Conservation (phyloP, 2,797 vertebrate species). For the Lophotriccus pileatus region DNA sequence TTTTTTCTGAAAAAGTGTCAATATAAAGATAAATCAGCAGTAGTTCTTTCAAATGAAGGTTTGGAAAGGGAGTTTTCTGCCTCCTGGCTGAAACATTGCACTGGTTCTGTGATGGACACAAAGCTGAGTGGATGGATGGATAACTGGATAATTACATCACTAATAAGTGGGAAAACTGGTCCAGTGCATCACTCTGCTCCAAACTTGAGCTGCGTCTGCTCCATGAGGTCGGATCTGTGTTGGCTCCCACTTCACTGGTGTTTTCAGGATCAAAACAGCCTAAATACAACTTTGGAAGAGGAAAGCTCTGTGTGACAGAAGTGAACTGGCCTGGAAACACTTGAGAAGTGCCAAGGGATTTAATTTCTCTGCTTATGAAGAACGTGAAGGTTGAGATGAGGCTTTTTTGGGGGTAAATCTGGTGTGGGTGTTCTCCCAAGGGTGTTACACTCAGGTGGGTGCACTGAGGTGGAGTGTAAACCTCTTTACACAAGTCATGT, state of each 20-base stretch:
- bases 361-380: neutral
- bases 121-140: neutral
- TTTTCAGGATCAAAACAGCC: neutral
- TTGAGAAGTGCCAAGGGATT: neutral
- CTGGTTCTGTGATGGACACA: neutral
- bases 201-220: neutral
- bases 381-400: too few species aligned
- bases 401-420: too few species aligned
- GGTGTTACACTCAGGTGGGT: too few species aligned
- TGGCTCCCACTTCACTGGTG: neutral
- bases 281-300: neutral
- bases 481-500: too few species aligned
- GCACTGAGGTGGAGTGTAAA: too few species aligned
- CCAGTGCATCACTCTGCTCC: neutral
- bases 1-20: neutral
- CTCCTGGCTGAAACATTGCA: neutral
- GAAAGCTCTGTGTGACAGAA: neutral
- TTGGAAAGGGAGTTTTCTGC: neutral
- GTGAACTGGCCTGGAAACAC: neutral
- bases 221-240: fast-evolving
- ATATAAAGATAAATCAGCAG: neutral
- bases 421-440: too few species aligned
- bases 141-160: neutral
- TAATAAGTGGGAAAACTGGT: neutral
- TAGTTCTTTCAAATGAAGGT: neutral